Evolutionary conservation across 2,113 vertebrate genomes (phyloP).

Genomic region (Ifrita kowaldi): DNA sequence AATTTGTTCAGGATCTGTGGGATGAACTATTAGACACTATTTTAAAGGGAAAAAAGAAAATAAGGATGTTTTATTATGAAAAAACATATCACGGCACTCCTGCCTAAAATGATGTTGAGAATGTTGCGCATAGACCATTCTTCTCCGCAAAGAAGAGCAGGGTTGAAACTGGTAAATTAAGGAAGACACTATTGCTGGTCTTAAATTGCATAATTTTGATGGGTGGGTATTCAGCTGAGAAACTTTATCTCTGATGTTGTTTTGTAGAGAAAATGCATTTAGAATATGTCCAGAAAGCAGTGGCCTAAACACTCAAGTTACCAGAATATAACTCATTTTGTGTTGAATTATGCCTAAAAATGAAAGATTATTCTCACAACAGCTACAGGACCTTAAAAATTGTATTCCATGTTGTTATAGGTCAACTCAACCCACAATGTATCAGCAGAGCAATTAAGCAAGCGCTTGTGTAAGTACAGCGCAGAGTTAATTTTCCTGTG

Average conservation of each 20-base stretch:
- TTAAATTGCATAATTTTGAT: background rate
- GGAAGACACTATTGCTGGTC: background rate
- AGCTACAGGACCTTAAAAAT: background rate
- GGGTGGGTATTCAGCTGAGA: background rate
- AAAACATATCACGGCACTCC: background rate
- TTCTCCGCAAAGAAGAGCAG: background rate
- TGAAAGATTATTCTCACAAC: background rate
- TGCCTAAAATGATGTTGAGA: background rate
- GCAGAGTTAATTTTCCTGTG: background rate
- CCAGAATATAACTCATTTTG: background rate
- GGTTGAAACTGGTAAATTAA: background rate
- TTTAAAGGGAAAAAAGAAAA: background rate
- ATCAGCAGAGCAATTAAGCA: background rate
- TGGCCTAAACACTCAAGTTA: background rate
- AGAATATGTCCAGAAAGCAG: background rate
- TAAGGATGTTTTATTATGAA: background rate
- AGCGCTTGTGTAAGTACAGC: background rate
- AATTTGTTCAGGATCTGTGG: background rate
- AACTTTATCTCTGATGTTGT: background rate
- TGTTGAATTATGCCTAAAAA: background rate
- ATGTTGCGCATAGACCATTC: background rate
- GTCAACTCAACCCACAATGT: background rate
- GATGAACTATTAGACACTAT: background rate
- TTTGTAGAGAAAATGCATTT: background rate
- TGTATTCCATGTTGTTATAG: background rate